These are phyloP conservation scores for Sycon ciliatum DNA, from an alignment of 37 sponge, comb jelly and placozoan genomes.

Conservation along the genomic window DNA sequence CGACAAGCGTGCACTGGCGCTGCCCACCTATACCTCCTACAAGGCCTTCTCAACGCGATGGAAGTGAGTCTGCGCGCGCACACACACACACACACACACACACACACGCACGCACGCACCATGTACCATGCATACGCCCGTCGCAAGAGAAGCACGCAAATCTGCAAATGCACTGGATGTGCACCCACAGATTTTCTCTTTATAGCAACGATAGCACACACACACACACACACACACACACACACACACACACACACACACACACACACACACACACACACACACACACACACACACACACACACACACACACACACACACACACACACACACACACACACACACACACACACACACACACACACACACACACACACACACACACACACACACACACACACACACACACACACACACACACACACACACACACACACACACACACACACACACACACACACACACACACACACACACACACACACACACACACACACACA, in stretches of 20 bases:
- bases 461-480: background rate
- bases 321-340: background rate
- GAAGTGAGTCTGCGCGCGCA: constrained; percentile 41
- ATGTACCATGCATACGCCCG: background rate
- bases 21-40: constrained; percentile 79
- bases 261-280: constrained; percentile 5
- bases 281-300: constrained; percentile 5
- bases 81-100: background rate
- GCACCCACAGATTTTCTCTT: no score
- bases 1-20: no score
- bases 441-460: background rate
- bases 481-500: background rate
- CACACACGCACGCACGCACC: background rate
- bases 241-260: background rate
- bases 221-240: background rate
- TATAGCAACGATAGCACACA: no score
- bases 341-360: constrained; percentile 5
- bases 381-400: constrained; percentile 5
- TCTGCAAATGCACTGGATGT: background rate
- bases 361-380: constrained; percentile 5
- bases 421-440: constrained; percentile 5
- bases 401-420: background rate
- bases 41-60: constrained; percentile 80
- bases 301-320: constrained; percentile 1
- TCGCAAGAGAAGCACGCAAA: background rate